These are phyloP conservation scores for Ctenosaura bakeri DNA, from an alignment of 2,797 vertebrate genomes.

Conservation along the genomic window DNA sequence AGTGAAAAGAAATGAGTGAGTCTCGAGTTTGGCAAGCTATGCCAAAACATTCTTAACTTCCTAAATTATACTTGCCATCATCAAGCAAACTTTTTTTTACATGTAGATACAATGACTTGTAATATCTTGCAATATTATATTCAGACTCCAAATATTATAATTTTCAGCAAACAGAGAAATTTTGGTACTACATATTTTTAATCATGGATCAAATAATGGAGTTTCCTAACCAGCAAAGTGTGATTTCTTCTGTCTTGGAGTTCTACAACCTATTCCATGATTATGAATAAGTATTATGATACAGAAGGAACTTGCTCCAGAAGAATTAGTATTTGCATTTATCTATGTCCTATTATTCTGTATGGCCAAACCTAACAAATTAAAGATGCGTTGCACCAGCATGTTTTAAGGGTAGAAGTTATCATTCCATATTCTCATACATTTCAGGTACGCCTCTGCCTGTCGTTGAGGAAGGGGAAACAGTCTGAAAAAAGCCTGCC, in stretches of 20 bases:
- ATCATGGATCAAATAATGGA: not conserved
- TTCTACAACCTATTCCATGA: not conserved
- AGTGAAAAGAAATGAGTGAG: not conserved
- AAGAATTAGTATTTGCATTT: not conserved
- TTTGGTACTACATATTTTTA: not conserved
- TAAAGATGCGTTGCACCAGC: too few species aligned
- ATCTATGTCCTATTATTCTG: not conserved
- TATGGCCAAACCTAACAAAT: not conserved
- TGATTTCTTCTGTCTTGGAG: not conserved
- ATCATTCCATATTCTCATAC: not conserved
- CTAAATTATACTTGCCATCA: not conserved
- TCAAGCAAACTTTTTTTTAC: not conserved
- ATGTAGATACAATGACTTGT: not conserved
- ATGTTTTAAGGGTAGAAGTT: not conserved
- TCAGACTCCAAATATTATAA: not conserved
- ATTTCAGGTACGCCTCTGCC: not conserved
- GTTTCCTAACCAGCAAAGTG: not conserved
- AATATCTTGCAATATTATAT: not conserved
- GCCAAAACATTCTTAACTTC: not conserved
- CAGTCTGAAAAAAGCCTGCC: not conserved
- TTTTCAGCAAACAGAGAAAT: not conserved
- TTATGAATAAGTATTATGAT: too few species aligned
- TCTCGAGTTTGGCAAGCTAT: not conserved
- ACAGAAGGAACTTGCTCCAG: not conserved
- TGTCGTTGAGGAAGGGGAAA: not conserved